Percentiles rank a stretch among this genome's conserved stretches.
Evolutionary conservation across 1,140 invertebrate species (phyloP).

Genomic region (Solenopsis invicta): DNA sequence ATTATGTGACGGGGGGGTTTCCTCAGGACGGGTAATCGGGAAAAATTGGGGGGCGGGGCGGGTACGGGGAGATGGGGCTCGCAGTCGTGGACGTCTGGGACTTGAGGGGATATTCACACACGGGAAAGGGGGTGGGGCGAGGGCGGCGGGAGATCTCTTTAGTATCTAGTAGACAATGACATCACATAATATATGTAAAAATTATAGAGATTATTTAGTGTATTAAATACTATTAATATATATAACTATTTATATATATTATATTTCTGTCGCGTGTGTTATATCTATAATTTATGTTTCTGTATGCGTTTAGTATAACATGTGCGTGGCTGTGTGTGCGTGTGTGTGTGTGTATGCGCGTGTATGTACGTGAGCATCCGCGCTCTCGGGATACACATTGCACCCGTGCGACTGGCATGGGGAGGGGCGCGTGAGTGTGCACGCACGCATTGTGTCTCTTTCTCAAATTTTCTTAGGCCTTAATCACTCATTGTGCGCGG

Average conservation of each 20-base stretch:
- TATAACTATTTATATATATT: constrained; percentile 70
- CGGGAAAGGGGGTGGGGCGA: not conserved
- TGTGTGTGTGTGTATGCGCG: not conserved
- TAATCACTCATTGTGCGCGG: constrained; percentile 58
- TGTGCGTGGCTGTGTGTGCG: constrained; percentile 17
- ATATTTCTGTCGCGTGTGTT: constrained; percentile 50
- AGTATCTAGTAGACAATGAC: constrained; percentile 74
- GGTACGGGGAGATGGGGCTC: constrained; percentile 1
- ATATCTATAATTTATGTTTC: constrained; percentile 45
- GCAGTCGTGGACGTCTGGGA: constrained; percentile 1
- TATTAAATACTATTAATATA: constrained; percentile 76
- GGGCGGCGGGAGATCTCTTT: constrained; percentile 59
- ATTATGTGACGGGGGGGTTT: constrained; percentile 55
- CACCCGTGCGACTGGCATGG: not conserved
- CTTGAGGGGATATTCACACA: constrained; percentile 49
- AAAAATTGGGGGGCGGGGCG: constrained; percentile 27
- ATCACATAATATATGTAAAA: constrained; percentile 74
- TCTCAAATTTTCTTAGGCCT: constrained; percentile 69
- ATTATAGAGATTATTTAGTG: constrained; percentile 73
- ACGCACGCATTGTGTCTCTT: constrained; percentile 52
- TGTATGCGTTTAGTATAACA: constrained; percentile 31
- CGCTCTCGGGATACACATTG: constrained; percentile 41
- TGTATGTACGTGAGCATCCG: constrained; percentile 32
- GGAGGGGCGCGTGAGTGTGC: constrained; percentile 27
- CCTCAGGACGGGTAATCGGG: constrained; percentile 53